Percentiles rank a stretch among this genome's conserved stretches.
phyloP scores from a whole-genome alignment of 1,140 invertebrate species.

The Antheraea mylitta region DNA sequence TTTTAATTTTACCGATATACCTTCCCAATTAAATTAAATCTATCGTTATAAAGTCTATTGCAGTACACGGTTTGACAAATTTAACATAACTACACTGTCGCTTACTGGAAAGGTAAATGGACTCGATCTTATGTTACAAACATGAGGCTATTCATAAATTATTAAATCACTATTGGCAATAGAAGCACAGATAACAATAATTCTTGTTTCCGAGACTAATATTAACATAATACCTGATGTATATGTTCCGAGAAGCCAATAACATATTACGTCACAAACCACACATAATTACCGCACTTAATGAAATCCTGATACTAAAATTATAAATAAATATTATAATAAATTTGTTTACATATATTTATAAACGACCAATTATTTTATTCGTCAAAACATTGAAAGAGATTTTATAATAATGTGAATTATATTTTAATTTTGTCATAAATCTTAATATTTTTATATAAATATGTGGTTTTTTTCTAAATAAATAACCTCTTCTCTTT shows the following conservation, averaged over 20 bases:
- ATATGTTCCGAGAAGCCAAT: conserved; percentile 10
- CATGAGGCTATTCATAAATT: too few relatives aligned
- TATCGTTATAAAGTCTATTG: too few relatives aligned
- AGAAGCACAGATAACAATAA: too few relatives aligned
- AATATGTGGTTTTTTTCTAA: not conserved
- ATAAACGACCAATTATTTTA: too few relatives aligned
- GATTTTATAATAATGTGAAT: not conserved
- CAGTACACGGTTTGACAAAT: too few relatives aligned
- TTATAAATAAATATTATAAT: not conserved
- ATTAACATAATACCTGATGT: conserved; percentile 8
- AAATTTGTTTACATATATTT: not conserved
- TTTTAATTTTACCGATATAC: too few relatives aligned
- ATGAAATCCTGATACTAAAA: not conserved
- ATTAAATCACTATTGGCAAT: too few relatives aligned
- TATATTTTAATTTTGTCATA: not conserved
- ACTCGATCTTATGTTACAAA: too few relatives aligned
- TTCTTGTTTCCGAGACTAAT: too few relatives aligned
- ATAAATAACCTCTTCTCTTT: not conserved
- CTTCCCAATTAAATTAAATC: too few relatives aligned
- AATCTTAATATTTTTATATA: not conserved
- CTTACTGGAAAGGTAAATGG: too few relatives aligned
- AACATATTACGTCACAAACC: conserved; percentile 10
- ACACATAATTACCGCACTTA: conserved; percentile 5
- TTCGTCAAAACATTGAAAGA: not conserved
- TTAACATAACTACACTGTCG: too few relatives aligned